A percentile compares a stretch with the other conserved stretches of the same genome.
Conservation (phyloP, 2,888 invertebrate genomes). For the Drosophila testacea region DNA sequence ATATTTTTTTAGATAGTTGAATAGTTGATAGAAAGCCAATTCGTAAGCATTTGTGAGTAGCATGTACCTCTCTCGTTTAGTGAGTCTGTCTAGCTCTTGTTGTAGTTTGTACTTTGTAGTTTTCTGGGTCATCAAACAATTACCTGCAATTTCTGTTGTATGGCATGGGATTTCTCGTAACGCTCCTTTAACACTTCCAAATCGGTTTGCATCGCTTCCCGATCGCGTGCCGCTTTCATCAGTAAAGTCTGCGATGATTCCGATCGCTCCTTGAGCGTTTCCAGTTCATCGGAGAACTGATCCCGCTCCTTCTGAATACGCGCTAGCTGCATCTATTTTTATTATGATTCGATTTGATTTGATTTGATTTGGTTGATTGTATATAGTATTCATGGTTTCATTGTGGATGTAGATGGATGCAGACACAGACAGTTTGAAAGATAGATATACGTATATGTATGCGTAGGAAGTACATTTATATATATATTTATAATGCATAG, state of each 20-base stretch:
- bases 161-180: conserved; percentile 94
- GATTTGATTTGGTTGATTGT: neutral
- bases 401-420: conserved; percentile 27
- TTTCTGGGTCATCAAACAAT: conserved; percentile 48
- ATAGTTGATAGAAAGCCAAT: conserved; percentile 56
- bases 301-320: conserved; percentile 96
- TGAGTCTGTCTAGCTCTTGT: neutral
- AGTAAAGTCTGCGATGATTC: conserved; percentile 93
- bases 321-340: conserved; percentile 89
- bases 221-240: conserved; percentile 92
- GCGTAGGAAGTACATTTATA: conserved; percentile 59
- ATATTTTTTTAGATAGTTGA: conserved; percentile 16
- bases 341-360: neutral
- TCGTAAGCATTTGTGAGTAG: conserved; percentile 27
- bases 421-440: conserved; percentile 61
- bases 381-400: conserved; percentile 21
- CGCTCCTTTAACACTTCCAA: conserved; percentile 94
- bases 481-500: conserved; percentile 28
- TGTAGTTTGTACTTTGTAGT: neutral
- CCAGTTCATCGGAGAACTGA: conserved; percentile 91
- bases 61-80: conserved; percentile 30
- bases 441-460: conserved; percentile 64
- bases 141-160: conserved; percentile 93
- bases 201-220: conserved; percentile 94
- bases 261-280: conserved; percentile 92